A percentile compares a stretch with the other conserved stretches of the same genome.
phyloP scores from a whole-genome alignment of 2,113 vertebrate genomes.

The Empidonax traillii region DNA sequence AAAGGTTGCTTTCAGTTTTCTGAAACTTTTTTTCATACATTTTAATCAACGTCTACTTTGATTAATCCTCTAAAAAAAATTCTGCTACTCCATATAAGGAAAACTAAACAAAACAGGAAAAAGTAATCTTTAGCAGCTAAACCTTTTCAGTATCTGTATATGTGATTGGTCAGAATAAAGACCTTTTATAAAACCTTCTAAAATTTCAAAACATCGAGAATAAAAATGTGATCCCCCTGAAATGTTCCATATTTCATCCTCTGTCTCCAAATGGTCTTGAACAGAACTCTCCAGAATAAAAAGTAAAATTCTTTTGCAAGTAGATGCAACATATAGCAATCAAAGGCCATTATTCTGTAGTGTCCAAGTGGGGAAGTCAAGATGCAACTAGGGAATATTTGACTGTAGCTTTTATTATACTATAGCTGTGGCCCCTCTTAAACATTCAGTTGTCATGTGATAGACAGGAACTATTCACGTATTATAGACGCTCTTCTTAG shows the following conservation, averaged over 20 bases:
- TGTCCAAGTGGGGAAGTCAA: background rate
- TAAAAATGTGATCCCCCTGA: background rate
- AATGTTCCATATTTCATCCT: background rate
- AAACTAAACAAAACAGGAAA: background rate
- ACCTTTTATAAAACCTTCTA: background rate
- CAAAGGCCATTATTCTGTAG: background rate
- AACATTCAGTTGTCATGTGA: background rate
- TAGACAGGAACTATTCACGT: background rate
- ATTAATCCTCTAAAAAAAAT: background rate
- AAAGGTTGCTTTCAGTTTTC: background rate
- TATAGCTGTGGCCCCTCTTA: background rate
- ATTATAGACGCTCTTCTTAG: background rate
- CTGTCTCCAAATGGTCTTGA: background rate
- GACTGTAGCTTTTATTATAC: background rate
- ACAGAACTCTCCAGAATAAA: background rate
- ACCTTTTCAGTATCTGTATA: background rate
- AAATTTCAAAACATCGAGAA: background rate
- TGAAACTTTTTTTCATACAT: background rate
- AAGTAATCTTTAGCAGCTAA: background rate
- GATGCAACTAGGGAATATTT: background rate
- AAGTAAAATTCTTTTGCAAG: background rate
- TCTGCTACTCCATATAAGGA: background rate
- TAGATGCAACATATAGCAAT: background rate
- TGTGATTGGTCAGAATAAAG: background rate
- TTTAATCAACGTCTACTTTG: background rate